Evolutionary conservation across 2,797 vertebrate species (phyloP), one percentile per base, ranked within the genome.

Genomic region (Galago senegalensis): DNA sequence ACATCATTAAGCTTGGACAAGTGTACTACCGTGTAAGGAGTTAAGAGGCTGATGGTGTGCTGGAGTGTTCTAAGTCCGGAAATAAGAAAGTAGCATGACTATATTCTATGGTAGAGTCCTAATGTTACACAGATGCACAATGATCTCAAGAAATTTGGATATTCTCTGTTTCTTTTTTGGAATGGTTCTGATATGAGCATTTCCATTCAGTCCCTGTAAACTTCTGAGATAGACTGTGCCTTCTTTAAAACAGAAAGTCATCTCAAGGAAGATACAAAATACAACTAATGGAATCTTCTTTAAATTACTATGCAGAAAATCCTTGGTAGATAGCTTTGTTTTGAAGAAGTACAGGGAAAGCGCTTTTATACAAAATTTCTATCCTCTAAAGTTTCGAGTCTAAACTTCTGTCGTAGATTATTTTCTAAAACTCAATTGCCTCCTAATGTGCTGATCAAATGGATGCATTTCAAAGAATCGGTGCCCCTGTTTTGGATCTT

Each of bases 181-280:
- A 88, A 93, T 93, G 5, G 16, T 93, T 73, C 87, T 61, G 31
- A 14, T 27, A 18, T 0, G 34, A 69, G 23, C 18, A 70, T 94
- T 91, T 86, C 46, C 13, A 81, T 72, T 73, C 34, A 81, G 46
- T 75, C 75, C 75, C 31, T 75, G 27, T 9, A 73, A 12, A 16
- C 53, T 79, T 91, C 46, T 72, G 9, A 92, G 5, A 16, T 2
- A 80, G 27, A 3, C 14, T 83, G 75, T 90, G 10, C n/a, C 92
- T 96, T 92, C 75, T 88, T 70, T 34, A 90, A 92, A 93, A 87
- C 60, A 37, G 23, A 89, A 97, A 96, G 40, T 2, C 29, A 80
- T 89, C 20, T 18, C 61, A 82, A 94, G 27, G 34, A 93, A 93
- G 21, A 0, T 13, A 0, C 2, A 88, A 94, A 6, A 16, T 85